Conservation (phyloP, 2,888 invertebrate species). For the Ochropacha duplaris region DNA sequence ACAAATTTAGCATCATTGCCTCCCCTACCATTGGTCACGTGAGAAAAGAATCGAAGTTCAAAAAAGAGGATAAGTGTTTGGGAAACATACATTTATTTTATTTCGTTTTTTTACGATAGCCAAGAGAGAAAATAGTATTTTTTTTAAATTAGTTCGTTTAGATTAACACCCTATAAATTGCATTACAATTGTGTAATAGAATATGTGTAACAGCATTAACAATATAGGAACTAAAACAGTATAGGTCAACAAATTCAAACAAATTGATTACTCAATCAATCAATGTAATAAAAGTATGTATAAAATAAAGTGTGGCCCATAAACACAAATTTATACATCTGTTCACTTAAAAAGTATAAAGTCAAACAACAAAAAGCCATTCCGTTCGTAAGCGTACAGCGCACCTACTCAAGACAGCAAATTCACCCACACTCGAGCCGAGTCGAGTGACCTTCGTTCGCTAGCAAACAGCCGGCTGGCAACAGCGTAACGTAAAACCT, state of each 20-base stretch:
- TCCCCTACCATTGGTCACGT: too few relatives aligned
- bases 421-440: constrained; percentile 43
- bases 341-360: constrained; percentile 4
- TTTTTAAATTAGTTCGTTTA: too few relatives aligned
- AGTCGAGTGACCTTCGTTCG: constrained; percentile 70
- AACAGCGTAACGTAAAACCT: constrained; percentile 67
- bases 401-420: constrained; percentile 27
- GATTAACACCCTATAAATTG: too few relatives aligned
- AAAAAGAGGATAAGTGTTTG: too few relatives aligned
- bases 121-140: too few relatives aligned
- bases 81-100: too few relatives aligned
- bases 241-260: background rate
- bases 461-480: constrained; percentile 63
- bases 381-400: constrained; percentile 10
- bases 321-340: constrained; percentile 1
- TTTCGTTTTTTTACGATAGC: too few relatives aligned
- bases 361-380: constrained; percentile 10
- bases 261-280: background rate
- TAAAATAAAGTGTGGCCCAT: constrained; percentile 3
- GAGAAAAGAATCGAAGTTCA: too few relatives aligned
- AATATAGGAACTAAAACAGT: background rate
- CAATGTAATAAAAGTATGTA: background rate
- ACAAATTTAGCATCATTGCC: too few relatives aligned
- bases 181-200: too few relatives aligned
- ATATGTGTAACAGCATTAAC: too few relatives aligned